phyloP scores from a whole-genome alignment of 2,113 vertebrate genomes.

The Kryptolebias marmoratus region DNA sequence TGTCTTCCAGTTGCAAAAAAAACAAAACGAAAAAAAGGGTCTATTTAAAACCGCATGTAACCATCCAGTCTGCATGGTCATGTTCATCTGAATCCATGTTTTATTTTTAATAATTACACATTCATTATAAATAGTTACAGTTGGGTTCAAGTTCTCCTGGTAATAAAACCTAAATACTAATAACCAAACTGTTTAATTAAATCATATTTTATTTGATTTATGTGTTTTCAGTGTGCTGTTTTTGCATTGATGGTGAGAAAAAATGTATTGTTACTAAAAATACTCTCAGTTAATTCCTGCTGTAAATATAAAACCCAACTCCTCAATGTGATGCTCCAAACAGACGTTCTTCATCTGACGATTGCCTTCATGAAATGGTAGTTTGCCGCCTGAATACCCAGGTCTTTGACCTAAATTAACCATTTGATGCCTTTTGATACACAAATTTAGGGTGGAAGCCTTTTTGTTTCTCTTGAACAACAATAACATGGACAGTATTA shows the following conservation, averaged over 20 bases:
- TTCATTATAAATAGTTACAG: neutral
- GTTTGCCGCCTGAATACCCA: constrained; percentile 26
- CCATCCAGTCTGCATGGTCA: neutral
- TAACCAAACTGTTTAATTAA: neutral
- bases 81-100: constrained; percentile 3
- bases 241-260: neutral
- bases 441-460: constrained; percentile 10
- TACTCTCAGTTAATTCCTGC: constrained; percentile 8
- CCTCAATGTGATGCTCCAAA: constrained; percentile 24
- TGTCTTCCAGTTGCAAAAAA: neutral
- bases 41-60: neutral
- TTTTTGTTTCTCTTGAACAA: neutral
- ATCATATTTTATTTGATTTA: neutral
- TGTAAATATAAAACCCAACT: constrained; percentile 26
- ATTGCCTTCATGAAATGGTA: constrained; percentile 45
- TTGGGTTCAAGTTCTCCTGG: neutral
- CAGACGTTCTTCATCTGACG: constrained; percentile 40
- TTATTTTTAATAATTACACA: neutral
- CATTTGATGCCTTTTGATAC: constrained; percentile 38
- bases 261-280: constrained; percentile 3
- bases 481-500: neutral
- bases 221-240: neutral
- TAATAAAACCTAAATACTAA: neutral
- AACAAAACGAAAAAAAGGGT: neutral
- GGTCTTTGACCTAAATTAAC: constrained; percentile 44